Conservation (phyloP, 2,888 invertebrate species). For the Micoletzkya japonica region DNA sequence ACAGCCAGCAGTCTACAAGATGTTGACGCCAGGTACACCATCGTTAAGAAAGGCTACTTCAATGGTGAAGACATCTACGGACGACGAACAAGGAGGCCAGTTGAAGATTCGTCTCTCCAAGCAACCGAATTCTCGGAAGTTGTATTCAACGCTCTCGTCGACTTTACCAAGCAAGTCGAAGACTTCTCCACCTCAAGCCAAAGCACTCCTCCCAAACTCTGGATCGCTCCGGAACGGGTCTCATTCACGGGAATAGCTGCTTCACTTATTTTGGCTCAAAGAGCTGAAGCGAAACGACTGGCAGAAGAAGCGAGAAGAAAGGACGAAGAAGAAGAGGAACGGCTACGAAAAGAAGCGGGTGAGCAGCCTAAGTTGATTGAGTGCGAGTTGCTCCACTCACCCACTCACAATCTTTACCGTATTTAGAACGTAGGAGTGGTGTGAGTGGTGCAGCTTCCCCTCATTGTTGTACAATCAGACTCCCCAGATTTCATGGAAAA, state of each 20-base stretch:
- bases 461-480: too few relatives aligned
- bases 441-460: slow-evolving; percentile 24
- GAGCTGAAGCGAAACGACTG: slow-evolving; percentile 10
- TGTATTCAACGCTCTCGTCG: slow-evolving; percentile 28
- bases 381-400: slow-evolving; percentile 10
- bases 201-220: slow-evolving; percentile 2
- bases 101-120: slow-evolving; percentile 8
- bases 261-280: slow-evolving; percentile 5
- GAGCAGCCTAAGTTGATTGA: too few relatives aligned
- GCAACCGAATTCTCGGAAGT: slow-evolving; percentile 6
- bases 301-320: slow-evolving; percentile 26
- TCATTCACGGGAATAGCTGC: slow-evolving; percentile 7
- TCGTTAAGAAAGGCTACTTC: slow-evolving; percentile 19
- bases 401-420: neutral
- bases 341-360: slow-evolving; percentile 1
- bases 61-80: slow-evolving; percentile 26
- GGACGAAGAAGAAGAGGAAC: slow-evolving; percentile 17
- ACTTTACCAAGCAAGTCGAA: slow-evolving; percentile 1
- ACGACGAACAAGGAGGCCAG: neutral
- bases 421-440: slow-evolving; percentile 7
- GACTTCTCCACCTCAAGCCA: slow-evolving; percentile 13
- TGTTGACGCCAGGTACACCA: neutral
- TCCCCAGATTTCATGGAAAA: too few relatives aligned
- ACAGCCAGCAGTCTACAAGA: slow-evolving; percentile 14
- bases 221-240: slow-evolving; percentile 12